phyloP scores from a whole-genome alignment of 2,797 vertebrate species.

The Leptatherina wallacei region DNA sequence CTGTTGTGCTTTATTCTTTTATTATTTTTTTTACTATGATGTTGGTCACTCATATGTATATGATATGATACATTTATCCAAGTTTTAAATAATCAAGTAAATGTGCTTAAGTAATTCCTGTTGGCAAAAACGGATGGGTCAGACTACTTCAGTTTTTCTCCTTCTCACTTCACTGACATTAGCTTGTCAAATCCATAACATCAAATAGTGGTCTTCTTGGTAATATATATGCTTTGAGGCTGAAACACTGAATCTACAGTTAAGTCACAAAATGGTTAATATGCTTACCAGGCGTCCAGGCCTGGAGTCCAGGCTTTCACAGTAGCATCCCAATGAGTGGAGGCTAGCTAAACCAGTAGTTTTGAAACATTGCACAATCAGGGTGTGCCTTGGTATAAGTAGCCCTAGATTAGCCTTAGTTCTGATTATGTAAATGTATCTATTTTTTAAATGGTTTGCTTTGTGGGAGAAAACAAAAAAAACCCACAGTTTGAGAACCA shows the following conservation, averaged over 20 bases:
- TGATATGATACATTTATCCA: no score
- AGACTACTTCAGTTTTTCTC: no score
- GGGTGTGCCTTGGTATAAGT: no score
- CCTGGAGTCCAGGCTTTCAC: background rate
- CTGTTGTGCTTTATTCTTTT: constrained; percentile 5
- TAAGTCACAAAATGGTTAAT: background rate
- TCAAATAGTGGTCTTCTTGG: background rate
- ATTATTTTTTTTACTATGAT: background rate
- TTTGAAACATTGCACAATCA: no score
- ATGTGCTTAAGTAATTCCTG: no score
- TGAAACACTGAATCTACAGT: background rate
- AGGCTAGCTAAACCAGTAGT: no score
- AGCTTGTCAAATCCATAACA: background rate
- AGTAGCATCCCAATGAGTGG: no score
- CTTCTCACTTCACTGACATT: background rate
- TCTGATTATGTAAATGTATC: background rate
- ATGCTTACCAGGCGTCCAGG: background rate
- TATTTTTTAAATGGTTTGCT: background rate
- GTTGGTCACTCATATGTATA: background rate
- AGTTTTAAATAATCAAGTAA: no score
- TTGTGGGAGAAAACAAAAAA: background rate
- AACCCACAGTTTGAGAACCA: background rate
- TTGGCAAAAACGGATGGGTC: no score
- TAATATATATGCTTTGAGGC: background rate
- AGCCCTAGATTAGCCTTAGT: background rate